Percentiles rank a stretch among this genome's conserved stretches.
These are phyloP conservation scores for Xiphorhynchus elegans DNA, from an alignment of 2,113 vertebrate genomes.

Conservation along the genomic window DNA sequence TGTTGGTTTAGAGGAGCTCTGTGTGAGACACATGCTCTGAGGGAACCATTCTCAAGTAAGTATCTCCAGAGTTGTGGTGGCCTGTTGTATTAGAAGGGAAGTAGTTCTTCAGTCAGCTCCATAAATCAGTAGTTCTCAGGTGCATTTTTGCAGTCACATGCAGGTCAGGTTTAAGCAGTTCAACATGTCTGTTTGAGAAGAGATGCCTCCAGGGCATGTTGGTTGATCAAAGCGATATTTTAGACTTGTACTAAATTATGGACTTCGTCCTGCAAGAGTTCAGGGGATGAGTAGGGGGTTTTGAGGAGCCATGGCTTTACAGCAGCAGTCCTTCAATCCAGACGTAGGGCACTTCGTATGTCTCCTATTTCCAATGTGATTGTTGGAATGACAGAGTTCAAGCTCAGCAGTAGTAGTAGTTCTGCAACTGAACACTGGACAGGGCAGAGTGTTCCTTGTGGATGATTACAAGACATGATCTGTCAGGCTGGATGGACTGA, in stretches of 20 bases:
- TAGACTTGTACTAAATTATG: neutral
- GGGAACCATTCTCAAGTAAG: too few relatives aligned
- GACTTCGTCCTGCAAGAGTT: neutral
- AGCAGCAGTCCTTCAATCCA: neutral
- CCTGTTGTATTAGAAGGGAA: neutral
- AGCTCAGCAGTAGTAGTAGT: neutral
- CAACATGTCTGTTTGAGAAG: neutral
- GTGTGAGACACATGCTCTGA: neutral
- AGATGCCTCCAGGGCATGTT: neutral
- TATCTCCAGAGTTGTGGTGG: neutral
- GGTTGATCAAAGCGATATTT: neutral
- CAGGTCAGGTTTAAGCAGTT: constrained; percentile 15
- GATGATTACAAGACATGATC: neutral
- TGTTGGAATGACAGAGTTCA: neutral
- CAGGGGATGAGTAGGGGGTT: neutral
- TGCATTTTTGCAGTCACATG: constrained; percentile 17
- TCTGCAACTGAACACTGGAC: neutral
- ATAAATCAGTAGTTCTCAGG: constrained; percentile 13
- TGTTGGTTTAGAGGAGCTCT: neutral
- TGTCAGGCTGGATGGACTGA: neutral
- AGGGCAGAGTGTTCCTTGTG: neutral
- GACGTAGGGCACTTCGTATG: neutral
- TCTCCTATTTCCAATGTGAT: neutral
- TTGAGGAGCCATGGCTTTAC: neutral
- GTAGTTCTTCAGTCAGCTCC: neutral